Evolutionary conservation across 2,888 invertebrate genomes (phyloP), one percentile per base, ranked within the genome.

Genomic region (Polydrusus pterygomalis): DNA sequence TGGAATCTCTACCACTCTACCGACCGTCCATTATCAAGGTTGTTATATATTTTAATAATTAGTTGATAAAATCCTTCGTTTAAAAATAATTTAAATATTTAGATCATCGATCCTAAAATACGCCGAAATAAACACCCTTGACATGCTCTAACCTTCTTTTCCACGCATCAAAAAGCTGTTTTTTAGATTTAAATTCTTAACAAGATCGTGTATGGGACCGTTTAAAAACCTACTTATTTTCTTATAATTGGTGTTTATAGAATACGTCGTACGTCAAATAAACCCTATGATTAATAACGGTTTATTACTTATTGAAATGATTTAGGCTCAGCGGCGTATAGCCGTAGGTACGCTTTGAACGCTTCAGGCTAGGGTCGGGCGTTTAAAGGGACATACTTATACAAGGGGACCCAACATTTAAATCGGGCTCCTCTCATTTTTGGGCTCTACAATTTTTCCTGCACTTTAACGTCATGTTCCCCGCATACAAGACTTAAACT

Each of bases 81-180:
- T 47, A 64, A 64, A 64, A 49, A 15, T 34, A 64, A 15, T 17
- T 49, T 34, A 45, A 64, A 49, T 64, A 64, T 49, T 64, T 49
- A 64, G 49, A 17, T 10, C 49, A 64, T 64, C 64, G 64, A 64
- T 49, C 30, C 15, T n/a, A 49, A 38, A 49, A 49, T 64, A 64
- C 30, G 9, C 34, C 15, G 64, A 47, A 13, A 49, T 49, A 54
- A 64, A 64, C 25, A 64, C 49, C 64, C 64, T 64, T 64, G 64
- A 64, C 64, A 64, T 17, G 34, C 17, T 64, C 34, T 15, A 58
- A 15, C 17, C 38, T 1, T 25, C 25, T 25, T 15, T 17, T 38
- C 38, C 11, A 40, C 58, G 58, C 58, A 60, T 38, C 18, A 18
- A 34, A 56, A 38, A 30, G 17, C 38, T 58, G 38, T 38, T 58